Percentiles rank a stretch among this genome's conserved stretches.
Evolutionary conservation across 2,888 invertebrate species (phyloP).

Genomic region (Parapristionchus giblindavisi): DNA sequence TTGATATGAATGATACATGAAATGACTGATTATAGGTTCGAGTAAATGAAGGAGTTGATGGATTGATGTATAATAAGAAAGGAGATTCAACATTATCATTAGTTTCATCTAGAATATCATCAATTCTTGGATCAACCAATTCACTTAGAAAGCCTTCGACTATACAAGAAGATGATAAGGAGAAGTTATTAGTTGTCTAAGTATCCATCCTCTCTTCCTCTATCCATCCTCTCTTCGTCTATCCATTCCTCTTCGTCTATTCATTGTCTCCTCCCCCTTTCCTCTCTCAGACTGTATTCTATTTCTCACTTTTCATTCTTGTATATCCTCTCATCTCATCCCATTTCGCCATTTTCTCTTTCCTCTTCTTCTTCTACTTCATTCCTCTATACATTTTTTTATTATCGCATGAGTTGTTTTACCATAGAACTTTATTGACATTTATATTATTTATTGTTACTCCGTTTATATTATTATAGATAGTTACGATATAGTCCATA

Average conservation of each 20-base stretch:
- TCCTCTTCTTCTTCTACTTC: background rate
- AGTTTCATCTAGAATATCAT: slow-evolving; percentile 5
- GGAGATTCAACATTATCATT: slow-evolving; percentile 10
- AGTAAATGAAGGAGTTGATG: slow-evolving; percentile 12
- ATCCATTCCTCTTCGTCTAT: background rate
- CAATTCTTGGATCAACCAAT: slow-evolving; percentile 23
- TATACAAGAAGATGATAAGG: slow-evolving; percentile 17
- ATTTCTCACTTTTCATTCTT: slow-evolving; percentile 12
- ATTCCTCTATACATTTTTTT: slow-evolving; percentile 21
- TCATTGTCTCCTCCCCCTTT: background rate
- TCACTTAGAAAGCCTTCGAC: slow-evolving; percentile 14
- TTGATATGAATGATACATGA: background rate
- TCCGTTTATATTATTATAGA: background rate
- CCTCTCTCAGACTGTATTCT: background rate
- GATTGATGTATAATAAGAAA: background rate
- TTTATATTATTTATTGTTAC: background rate
- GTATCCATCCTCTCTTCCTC: slow-evolving; percentile 1
- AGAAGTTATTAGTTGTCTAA: slow-evolving; percentile 30
- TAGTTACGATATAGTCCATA: slow-evolving; percentile 4
- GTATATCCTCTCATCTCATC: background rate
- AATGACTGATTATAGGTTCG: slow-evolving; percentile 5
- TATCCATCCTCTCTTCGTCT: slow-evolving; percentile 2
- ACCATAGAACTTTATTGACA: background rate
- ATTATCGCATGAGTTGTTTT: slow-evolving; percentile 6
- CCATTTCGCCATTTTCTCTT: slow-evolving; percentile 1